Conservation (phyloP, 2,888 invertebrate species). For the Danaus chrysippus region DNA sequence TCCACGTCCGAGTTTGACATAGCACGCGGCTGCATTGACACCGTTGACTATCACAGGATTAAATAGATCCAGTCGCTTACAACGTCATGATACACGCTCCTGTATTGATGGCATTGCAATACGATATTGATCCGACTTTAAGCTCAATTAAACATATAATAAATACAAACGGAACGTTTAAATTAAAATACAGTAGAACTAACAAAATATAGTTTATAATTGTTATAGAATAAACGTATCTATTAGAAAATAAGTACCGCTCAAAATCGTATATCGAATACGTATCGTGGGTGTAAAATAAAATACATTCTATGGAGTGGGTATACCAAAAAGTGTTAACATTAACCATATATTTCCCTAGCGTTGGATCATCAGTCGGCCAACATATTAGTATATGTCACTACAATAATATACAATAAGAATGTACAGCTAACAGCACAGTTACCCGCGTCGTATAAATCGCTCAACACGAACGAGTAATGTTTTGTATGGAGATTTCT, state of each 20-base stretch:
- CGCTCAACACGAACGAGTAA: constrained; percentile 72
- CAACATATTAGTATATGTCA: constrained; percentile 78
- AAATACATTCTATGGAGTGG: constrained; percentile 43
- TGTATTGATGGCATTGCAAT: constrained; percentile 34
- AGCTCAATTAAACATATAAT: neutral
- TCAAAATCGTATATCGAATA: no score
- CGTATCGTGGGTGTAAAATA: constrained; percentile 20
- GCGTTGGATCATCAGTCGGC: constrained; percentile 73
- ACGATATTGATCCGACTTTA: constrained; percentile 15
- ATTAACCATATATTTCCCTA: constrained; percentile 68
- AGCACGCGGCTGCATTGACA: constrained; percentile 14
- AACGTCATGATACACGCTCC: constrained; percentile 43
- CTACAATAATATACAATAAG: constrained; percentile 77
- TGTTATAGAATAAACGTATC: no score
- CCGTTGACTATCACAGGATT: constrained; percentile 44
- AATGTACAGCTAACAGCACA: constrained; percentile 57
- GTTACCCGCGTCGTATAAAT: constrained; percentile 72
- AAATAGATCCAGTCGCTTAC: constrained; percentile 64
- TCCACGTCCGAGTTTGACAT: constrained; percentile 18
- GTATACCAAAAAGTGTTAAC: constrained; percentile 58
- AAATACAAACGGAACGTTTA: no score
- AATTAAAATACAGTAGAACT: no score
- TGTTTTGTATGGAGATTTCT: constrained; percentile 80
- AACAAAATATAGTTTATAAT: no score
- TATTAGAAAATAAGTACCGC: no score